Conservation (phyloP, 2,888 invertebrate species). For the Tetranychus truncatus region DNA sequence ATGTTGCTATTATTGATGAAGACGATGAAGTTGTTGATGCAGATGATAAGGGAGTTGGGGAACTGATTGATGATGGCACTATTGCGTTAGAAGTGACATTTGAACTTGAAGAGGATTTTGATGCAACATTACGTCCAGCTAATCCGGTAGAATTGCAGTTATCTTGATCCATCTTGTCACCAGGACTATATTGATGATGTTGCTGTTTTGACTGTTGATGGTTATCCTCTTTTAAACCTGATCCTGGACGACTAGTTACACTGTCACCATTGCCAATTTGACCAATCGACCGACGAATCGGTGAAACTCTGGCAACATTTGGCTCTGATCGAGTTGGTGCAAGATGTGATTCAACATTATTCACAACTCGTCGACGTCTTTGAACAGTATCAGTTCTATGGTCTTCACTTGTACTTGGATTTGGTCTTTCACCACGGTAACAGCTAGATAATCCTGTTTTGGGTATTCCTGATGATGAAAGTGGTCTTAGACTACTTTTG, state of each 20-base stretch:
- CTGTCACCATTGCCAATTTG: background rate
- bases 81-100: background rate
- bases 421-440: background rate
- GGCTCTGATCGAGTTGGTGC: conserved; percentile 1
- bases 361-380: background rate
- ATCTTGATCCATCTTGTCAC: background rate
- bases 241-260: background rate
- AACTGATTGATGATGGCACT: background rate
- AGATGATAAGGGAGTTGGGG: background rate
- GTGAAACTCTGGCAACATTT: conserved; percentile 14
- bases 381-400: background rate
- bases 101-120: background rate
- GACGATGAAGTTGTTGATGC: background rate
- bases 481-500: background rate
- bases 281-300: conserved; percentile 6
- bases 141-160: background rate
- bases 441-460: background rate
- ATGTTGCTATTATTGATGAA: background rate
- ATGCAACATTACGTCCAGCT: background rate
- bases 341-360: background rate
- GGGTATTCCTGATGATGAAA: conserved; percentile 5
- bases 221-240: background rate
- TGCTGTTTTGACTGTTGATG: background rate
- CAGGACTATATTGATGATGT: background rate
- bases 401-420: background rate